Base-by-base conservation (phyloP, 2,113 vertebrate genomes). In the Notothenia rossii region DNA sequence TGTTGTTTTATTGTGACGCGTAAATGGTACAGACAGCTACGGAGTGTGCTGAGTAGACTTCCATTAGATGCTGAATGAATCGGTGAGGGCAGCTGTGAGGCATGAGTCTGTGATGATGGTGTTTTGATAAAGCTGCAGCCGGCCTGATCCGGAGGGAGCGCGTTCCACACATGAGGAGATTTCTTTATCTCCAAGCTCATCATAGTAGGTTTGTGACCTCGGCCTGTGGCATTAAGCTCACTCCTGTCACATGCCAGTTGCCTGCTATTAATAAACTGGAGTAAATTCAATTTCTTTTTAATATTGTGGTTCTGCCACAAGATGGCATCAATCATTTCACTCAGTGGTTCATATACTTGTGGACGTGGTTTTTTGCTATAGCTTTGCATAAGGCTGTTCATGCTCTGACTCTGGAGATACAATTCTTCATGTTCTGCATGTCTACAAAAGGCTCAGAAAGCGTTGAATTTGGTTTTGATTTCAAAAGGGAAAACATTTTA, bases 21-120 rank as follows among this genome's bases (percentile, higher is more conserved):
- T 89, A 89, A 92, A 73, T 25, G 74, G 49, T 82, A 77, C 36
- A 54, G 90, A 92, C 89, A 81, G 89, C 89, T 61, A 76, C 60
- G 73, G 64, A 81, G 55, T 81, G 55, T 53, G 81, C 73, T 60
- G 70, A 75, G 75, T 71, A 73, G 75, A 90, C 83, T 81, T 72
- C 84, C 84, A 85, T 93, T 91, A 89, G 74, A 69, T 56, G 60
- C 54, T 65, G 76, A 86, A 79, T 83, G 79, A 85, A 82, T 63
- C 63, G 83, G 54, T 50, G 67, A 45, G 75, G 77, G 77, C 50
- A 18, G 63, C 75, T 72, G 65, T 55, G 68, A 82, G 77, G 72
- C 72, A 59, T 62, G 75, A 72, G 82, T 89, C 51, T 75, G 82
- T 40, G 61, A 81, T 82, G 70, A 85, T 82, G 82, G 79, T 46